A percentile compares a stretch with the other conserved stretches of the same genome.
These are phyloP conservation scores for Scolopax rusticola DNA, from an alignment of 2,797 vertebrate genomes.

Conservation along the genomic window DNA sequence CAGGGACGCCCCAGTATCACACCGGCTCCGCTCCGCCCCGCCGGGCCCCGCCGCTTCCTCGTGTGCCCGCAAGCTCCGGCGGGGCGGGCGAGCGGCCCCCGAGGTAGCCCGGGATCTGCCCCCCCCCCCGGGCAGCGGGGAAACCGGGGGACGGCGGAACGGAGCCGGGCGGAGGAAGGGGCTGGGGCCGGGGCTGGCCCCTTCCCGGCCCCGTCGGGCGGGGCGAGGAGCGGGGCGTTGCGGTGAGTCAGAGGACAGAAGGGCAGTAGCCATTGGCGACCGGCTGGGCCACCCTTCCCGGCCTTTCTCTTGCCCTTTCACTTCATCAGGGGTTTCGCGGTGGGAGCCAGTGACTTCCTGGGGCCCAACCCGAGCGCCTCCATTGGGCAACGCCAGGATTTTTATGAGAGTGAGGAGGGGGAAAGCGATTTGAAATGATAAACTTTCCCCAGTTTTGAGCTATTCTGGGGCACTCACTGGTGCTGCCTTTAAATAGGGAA, in stretches of 20 bases:
- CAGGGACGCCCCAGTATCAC: background rate
- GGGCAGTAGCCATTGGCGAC: background rate
- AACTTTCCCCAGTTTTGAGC: background rate
- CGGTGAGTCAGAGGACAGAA: background rate
- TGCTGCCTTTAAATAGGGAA: background rate
- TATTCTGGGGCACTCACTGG: background rate
- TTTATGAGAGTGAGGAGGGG: background rate
- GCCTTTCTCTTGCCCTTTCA: background rate
- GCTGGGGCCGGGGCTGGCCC: background rate
- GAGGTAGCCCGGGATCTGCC: too few relatives aligned
- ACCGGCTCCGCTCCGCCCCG: background rate
- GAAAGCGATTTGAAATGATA: background rate
- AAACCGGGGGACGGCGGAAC: background rate
- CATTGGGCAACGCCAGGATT: conserved; percentile 28
- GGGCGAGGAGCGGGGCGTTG: background rate
- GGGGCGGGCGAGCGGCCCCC: background rate
- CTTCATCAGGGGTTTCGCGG: rapidly evolving
- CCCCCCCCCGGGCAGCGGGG: too few relatives aligned
- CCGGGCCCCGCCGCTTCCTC: background rate
- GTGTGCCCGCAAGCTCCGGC: background rate
- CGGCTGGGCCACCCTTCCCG: background rate
- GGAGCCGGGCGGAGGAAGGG: background rate
- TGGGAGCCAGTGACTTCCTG: background rate
- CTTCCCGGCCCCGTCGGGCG: background rate
- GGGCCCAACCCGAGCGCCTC: background rate